Conservation (phyloP, 2,888 invertebrate species). For the Torymus tubicola region DNA sequence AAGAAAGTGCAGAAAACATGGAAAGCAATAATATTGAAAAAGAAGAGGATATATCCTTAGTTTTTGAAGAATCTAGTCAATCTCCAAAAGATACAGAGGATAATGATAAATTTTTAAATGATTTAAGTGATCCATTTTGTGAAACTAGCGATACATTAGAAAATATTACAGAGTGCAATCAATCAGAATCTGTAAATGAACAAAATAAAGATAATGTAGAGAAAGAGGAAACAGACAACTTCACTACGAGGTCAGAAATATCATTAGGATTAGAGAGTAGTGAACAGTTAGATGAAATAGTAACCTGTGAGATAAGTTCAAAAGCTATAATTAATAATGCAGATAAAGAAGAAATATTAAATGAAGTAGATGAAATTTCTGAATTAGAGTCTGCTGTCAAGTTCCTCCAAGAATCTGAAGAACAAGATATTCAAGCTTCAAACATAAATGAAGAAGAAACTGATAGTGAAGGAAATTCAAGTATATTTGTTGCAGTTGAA, state of each 20-base stretch:
- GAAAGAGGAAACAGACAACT: neutral
- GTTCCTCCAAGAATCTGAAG: constrained; percentile 73
- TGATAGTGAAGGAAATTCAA: constrained; percentile 60
- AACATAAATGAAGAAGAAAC: constrained; percentile 61
- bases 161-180: constrained; percentile 20
- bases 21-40: constrained; percentile 20
- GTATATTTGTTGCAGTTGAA: constrained; percentile 65
- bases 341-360: neutral
- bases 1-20: constrained; percentile 23
- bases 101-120: constrained; percentile 38
- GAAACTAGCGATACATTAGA: neutral
- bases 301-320: neutral
- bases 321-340: neutral
- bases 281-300: constrained; percentile 5
- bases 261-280: constrained; percentile 8
- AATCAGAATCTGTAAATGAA: constrained; percentile 6
- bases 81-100: constrained; percentile 15
- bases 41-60: constrained; percentile 40
- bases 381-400: constrained; percentile 74
- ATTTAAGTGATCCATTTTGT: constrained; percentile 9
- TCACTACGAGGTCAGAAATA: constrained; percentile 2
- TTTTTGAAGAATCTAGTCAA: constrained; percentile 51
- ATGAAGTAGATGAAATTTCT: constrained; percentile 65
- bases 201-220: neutral
- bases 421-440: constrained; percentile 75